These are phyloP conservation scores for Brachionus plicatilis DNA, from an alignment of 1,140 invertebrate species.

Conservation along the genomic window DNA sequence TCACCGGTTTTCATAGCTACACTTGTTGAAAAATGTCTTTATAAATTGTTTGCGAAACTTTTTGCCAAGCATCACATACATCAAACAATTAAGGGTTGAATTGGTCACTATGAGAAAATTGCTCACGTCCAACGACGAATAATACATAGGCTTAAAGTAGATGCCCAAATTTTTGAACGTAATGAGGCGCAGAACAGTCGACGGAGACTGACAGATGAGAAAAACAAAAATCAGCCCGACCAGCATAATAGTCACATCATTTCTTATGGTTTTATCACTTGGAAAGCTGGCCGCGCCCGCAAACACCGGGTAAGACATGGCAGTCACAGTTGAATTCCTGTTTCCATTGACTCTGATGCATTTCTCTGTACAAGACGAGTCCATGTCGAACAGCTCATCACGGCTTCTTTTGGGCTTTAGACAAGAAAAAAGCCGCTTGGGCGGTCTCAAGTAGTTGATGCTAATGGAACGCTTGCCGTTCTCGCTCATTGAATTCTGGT, in stretches of 20 bases:
- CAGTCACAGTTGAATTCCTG: background rate
- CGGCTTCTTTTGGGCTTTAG: background rate
- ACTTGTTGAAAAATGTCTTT: conserved; percentile 18
- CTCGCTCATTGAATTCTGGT: background rate
- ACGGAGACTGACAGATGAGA: conserved; percentile 30
- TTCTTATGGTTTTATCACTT: background rate
- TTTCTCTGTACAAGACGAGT: background rate
- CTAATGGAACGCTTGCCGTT: background rate
- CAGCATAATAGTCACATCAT: conserved; percentile 39
- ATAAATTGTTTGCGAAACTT: conserved; percentile 37
- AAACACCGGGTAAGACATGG: background rate
- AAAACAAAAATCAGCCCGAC: conserved; percentile 31
- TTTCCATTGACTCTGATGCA: conserved; percentile 6
- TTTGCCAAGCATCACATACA: conserved; percentile 35
- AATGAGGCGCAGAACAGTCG: conserved; percentile 13
- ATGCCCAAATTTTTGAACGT: conserved; percentile 26
- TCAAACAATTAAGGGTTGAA: conserved; percentile 31
- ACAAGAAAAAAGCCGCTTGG: conserved; percentile 8
- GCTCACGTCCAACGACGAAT: conserved; percentile 29
- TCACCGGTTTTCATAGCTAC: background rate
- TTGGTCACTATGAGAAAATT: conserved; percentile 39
- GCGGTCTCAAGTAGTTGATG: background rate
- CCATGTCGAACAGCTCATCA: background rate
- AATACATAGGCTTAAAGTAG: conserved; percentile 31
- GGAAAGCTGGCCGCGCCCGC: background rate